These are phyloP conservation scores for Lysandra coridon DNA, from an alignment of 2,888 invertebrate genomes.

Conservation along the genomic window DNA sequence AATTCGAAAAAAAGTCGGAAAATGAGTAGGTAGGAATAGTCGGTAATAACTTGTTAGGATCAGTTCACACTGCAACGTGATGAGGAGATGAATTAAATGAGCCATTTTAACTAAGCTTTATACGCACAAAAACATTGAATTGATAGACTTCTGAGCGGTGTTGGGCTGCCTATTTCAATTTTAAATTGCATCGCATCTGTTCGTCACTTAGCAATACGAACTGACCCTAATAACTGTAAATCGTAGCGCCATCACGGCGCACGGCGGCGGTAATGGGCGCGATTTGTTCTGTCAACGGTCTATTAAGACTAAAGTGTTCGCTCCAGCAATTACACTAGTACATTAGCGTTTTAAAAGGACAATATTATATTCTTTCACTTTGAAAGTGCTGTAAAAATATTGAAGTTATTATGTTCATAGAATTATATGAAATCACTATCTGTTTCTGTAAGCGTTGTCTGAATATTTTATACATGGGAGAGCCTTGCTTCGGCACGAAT, in stretches of 20 bases:
- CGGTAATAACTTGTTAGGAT: no score
- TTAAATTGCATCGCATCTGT: neutral
- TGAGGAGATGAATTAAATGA: no score
- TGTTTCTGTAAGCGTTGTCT: no score
- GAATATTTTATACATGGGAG: no score
- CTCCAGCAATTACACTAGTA: conserved; percentile 6
- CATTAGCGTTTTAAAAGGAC: conserved; percentile 16
- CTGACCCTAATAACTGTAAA: neutral
- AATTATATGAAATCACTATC: no score
- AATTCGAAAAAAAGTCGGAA: no score
- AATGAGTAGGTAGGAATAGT: no score
- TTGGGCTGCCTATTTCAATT: neutral
- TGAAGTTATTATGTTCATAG: neutral
- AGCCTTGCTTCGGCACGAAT: no score
- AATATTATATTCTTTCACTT: conserved; percentile 13
- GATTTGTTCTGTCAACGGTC: conserved; percentile 42
- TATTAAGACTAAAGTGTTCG: conserved; percentile 23
- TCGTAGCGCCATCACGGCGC: conserved; percentile 3
- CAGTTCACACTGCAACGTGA: no score
- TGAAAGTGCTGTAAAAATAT: neutral
- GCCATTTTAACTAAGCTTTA: no score
- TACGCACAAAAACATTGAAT: neutral
- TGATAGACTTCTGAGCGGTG: neutral
- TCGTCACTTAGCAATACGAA: neutral
- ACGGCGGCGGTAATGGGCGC: conserved; percentile 32